Evolutionary conservation across 2,888 invertebrate genomes (phyloP), one percentile per base, ranked within the genome.

Genomic region (Hipparchia sbordonii): DNA sequence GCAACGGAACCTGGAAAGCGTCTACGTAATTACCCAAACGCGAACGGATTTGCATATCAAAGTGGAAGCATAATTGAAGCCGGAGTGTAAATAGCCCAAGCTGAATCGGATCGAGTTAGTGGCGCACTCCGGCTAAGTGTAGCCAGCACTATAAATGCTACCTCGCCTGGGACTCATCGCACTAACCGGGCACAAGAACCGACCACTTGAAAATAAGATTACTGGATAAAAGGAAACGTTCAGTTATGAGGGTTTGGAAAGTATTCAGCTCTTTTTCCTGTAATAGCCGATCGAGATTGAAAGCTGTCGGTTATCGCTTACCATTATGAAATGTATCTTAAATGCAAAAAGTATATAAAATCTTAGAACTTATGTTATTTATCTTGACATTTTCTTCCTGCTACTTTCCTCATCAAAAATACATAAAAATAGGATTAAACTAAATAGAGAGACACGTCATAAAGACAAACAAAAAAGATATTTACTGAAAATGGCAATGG

Each of bases 41-140:
- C 89, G 88, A 88, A 85, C 82, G 86, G 87, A 93, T 93, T 93
- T 92, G 90, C 92, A 93, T 93, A 90, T 90, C 92, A 92, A 92
- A 93, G 92, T 88, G 88, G 87, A 87, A 81, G 88, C 87, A 90
- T 92, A 93, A 92, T 92, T 93, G 90, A 90, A 89, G 87, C 85
- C 83, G 81, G 86, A 89, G 89, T 88, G 91, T 89, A 92, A 93
- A 93, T 92, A 92, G 92, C 87, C 87, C 86, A 85, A 91, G 90
- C 89, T 89, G 90, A 90, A 90, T 90, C 88, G 85, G 89, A 91
- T 91, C 85, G 88, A 91, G 90, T 92, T 91, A 92, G 90, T 87
- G 85, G 86, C 82, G 85, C 87, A 88, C 84, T 85, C 84, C 82
- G 82, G 85, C 82, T 82, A 83, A 89, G 87, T 87, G 87, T 85